Conservation (phyloP, 2,797 vertebrate species). For the Gastrophryne carolinensis region DNA sequence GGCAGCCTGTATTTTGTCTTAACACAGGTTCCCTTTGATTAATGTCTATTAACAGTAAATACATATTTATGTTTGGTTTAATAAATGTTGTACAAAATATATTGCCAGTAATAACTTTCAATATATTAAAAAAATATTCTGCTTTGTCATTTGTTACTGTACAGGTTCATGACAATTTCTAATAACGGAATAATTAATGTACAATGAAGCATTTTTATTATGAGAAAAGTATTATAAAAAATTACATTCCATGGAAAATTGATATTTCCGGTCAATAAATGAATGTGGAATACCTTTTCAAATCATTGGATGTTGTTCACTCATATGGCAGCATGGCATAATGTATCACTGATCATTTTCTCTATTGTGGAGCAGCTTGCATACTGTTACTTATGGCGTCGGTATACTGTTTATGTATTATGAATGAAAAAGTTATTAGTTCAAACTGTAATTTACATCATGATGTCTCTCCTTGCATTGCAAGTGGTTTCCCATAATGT, state of each 20-base stretch:
- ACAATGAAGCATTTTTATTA: constrained; percentile 21
- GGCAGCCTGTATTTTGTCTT: too few relatives aligned
- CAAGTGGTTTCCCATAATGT: neutral
- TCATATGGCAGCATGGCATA: constrained; percentile 1
- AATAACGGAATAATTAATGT: constrained; percentile 41
- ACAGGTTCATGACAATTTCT: constrained; percentile 13
- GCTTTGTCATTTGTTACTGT: constrained; percentile 1
- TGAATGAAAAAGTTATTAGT: constrained; percentile 16
- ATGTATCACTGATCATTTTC: constrained; percentile 26
- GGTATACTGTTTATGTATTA: neutral
- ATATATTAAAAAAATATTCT: neutral
- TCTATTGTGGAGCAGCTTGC: neutral
- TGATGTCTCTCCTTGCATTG: neutral
- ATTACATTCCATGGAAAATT: constrained; percentile 13
- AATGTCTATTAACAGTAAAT: neutral
- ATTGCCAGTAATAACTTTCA: neutral
- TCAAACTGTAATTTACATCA: constrained; percentile 20
- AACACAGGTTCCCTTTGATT: too few relatives aligned
- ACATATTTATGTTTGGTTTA: neutral
- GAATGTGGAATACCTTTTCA: constrained; percentile 1
- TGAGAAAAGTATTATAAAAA: neutral
- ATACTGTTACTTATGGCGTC: neutral
- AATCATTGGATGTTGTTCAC: constrained; percentile 14
- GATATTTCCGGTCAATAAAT: constrained; percentile 26
- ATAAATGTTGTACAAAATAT: neutral